Base-by-base conservation (phyloP, 2,888 invertebrate species). In the Phlogophora meticulosa region DNA sequence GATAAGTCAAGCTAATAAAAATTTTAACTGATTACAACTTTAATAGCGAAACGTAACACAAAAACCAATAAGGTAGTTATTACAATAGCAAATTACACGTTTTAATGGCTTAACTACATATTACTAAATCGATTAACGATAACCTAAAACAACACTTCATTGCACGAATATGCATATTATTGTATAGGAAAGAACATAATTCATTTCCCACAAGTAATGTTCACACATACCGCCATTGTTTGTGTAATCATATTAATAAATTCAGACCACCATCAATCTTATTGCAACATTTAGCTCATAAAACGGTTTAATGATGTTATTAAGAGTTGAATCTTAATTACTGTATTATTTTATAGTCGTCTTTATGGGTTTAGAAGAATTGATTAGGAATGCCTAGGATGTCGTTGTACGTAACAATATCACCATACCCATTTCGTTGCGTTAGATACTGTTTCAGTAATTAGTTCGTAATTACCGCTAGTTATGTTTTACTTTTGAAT, bases 201-300 rank as follows among this genome's bases (percentile, higher is more conserved):
- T 66, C 13, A 61, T 32, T 76, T 65, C 66, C 52, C 59, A 75
- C 78, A 36, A 36, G 28, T 34, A 43, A 64, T 43, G 66, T 78
- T 77, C 80, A 61, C 77, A 79, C 80, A 53, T 55, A 45, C 2
- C 1, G 13, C 58, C 42, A 76, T 78, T 78, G 80, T 78, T 76
- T 36, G 7, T 52, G 13, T 72, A 51, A 73, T 61, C 32, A 45
- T 56, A 57, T 60, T 66, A 63, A 66, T 79, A 40, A 45, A 66
- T 64, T 53, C 48, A 71, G 42, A 48, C n/a, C 22, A 13, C 34
- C 63, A 61, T 76, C 62, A 45, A 66, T 79, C 76, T 40, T 36
- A n/a, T 70, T 79, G 38, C 62, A 49, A 57, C 36, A 77, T 32
- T 56, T 42, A 10, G 17, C 22, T 42, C 36, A 9, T 46, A 48